Percentiles rank a stretch among this genome's conserved stretches.
These are phyloP conservation scores for Aradophagus sp. DNA, from an alignment of 1,140 invertebrate genomes.

Conservation along the genomic window DNA sequence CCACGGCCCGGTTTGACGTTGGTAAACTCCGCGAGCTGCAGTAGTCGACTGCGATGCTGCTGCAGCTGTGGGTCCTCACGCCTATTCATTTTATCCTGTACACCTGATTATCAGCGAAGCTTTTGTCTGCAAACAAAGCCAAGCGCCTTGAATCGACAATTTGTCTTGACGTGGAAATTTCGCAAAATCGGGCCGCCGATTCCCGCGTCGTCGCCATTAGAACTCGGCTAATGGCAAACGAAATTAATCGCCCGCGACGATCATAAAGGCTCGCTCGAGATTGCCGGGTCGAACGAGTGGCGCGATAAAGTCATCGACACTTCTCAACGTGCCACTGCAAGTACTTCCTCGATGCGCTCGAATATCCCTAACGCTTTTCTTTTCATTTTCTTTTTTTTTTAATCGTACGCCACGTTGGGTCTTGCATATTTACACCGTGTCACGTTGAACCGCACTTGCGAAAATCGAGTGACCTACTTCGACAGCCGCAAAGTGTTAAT, in stretches of 20 bases:
- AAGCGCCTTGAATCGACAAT: too few relatives aligned
- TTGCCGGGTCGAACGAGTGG: too few relatives aligned
- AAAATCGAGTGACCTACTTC: constrained; percentile 43
- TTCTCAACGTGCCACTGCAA: too few relatives aligned
- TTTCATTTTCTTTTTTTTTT: not conserved
- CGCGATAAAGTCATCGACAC: too few relatives aligned
- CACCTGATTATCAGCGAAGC: constrained; percentile 56
- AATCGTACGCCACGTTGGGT: constrained; percentile 4
- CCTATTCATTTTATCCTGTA: constrained; percentile 69
- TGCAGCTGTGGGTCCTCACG: constrained; percentile 69
- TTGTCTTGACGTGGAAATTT: too few relatives aligned
- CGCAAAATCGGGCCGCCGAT: too few relatives aligned
- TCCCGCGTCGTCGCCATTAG: too few relatives aligned
- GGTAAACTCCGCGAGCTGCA: constrained; percentile 71
- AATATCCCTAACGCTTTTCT: too few relatives aligned
- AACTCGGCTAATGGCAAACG: not conserved
- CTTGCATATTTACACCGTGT: constrained; percentile 34
- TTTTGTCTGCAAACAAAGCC: constrained; percentile 61
- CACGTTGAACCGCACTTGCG: constrained; percentile 27
- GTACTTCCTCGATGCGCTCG: too few relatives aligned
- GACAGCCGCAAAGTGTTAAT: constrained; percentile 32
- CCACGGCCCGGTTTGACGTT: constrained; percentile 71
- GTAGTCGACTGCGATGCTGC: constrained; percentile 70
- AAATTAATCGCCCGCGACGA: too few relatives aligned
- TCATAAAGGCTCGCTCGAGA: too few relatives aligned